Base-by-base conservation (phyloP, 2,113 vertebrate genomes). In the Vanacampus margaritifer region DNA sequence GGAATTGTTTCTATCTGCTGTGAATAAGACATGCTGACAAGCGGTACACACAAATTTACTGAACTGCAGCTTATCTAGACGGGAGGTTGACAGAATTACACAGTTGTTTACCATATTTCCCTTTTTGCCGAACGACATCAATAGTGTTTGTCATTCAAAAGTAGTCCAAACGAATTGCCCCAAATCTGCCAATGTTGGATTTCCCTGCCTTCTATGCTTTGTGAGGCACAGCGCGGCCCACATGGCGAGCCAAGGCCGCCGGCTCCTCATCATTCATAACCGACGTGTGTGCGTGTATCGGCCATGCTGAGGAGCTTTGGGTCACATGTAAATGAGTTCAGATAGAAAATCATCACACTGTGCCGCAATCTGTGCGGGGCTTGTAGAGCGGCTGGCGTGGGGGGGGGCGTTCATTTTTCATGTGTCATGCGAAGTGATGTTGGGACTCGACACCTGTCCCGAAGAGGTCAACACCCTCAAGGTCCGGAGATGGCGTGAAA, bases 141-240 rank as follows among this genome's bases (percentile, higher is more conserved):
- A 59, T 59, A 59, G 28, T 17, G 17, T 59, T 35, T 57, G 54
- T 35, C 54, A 57, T 57, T 57, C 57, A 59, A 17, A 51, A 51
- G 23, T 51, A 51, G 48, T 51, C 48, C 17, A n/a, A 59, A 36
- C 36, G 57, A 59, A 59, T 12, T 21, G 57, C 17, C 57, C 35
- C 32, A 51, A 12, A 37, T 21, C 32, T 36, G 32, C 57, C 19
- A 59, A 59, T 59, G 57, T 51, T 21, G 23, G 57, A 59, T 59
- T 36, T 36, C 19, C 32, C 57, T 36, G 19, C 57, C 36, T 59
- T 21, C 19, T 59, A 13, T 13, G 32, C 57, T 28, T n/a, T 21
- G 3, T 57, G 54, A 35, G 13, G 28, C 54, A 57, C 24, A 16
- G 28, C 8, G 17, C 57, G 7, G 32, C 57, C 28, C 57, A n/a